A percentile compares a stretch with the other conserved stretches of the same genome.
Conservation (phyloP, 2,113 vertebrate species). For the Macrotus californicus region DNA sequence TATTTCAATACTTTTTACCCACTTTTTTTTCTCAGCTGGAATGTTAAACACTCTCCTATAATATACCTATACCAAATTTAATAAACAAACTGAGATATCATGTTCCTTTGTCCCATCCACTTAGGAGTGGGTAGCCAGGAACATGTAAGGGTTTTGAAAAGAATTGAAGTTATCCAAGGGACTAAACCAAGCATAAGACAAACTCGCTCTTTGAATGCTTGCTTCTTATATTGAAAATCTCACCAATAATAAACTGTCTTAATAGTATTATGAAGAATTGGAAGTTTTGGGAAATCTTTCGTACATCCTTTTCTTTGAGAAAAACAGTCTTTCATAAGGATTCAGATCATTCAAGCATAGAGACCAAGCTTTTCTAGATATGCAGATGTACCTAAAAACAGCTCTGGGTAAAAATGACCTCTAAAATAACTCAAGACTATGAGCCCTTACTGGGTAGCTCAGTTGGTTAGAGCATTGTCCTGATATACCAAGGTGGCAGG, state of each 20-base stretch:
- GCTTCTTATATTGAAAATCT: background rate
- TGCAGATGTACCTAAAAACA: background rate
- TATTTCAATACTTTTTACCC: background rate
- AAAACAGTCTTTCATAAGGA: background rate
- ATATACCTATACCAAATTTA: background rate
- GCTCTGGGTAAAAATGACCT: background rate
- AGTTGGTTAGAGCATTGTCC: too few species aligned
- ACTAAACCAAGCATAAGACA: background rate
- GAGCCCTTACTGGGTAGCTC: too few species aligned
- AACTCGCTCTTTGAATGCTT: background rate
- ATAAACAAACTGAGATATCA: background rate
- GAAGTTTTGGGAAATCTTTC: background rate
- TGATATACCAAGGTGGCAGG: too few species aligned
- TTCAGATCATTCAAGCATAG: background rate
- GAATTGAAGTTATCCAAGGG: background rate
- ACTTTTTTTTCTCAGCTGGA: background rate
- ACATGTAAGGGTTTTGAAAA: background rate
- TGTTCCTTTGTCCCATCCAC: accelerated
- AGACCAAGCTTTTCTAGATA: background rate
- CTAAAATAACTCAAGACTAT: background rate
- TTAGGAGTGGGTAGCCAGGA: background rate
- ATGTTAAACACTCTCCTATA: background rate
- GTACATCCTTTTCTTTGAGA: background rate
- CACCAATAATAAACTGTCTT: background rate
- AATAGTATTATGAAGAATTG: background rate